phyloP scores from a whole-genome alignment of 2,797 vertebrate species.

The Manis pentadactyla region DNA sequence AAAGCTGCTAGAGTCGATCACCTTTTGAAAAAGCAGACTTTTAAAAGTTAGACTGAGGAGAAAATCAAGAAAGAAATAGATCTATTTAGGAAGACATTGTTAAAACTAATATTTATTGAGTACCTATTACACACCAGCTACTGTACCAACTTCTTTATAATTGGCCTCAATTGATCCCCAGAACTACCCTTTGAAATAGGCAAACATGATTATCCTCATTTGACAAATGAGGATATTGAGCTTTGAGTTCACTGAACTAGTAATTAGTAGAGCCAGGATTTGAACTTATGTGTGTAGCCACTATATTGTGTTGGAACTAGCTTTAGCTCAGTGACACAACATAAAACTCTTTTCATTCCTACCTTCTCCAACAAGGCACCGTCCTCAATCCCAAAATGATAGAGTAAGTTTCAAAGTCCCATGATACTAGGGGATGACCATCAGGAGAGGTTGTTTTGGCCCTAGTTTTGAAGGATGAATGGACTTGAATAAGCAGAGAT shows the following conservation, averaged over 20 bases:
- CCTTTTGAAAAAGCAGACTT: background rate
- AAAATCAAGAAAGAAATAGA: slow-evolving; percentile 26
- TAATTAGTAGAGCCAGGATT: background rate
- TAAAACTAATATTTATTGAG: slow-evolving; percentile 7
- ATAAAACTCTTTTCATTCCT: background rate
- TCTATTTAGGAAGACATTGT: slow-evolving; percentile 19
- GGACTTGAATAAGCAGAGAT: background rate
- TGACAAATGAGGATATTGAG: slow-evolving; percentile 6
- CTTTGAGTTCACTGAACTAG: background rate
- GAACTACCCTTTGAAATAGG: slow-evolving; percentile 3
- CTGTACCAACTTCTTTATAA: background rate
- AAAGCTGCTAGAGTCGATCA: background rate
- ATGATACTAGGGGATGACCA: background rate
- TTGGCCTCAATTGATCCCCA: background rate
- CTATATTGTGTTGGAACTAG: background rate
- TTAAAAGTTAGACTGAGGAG: slow-evolving; percentile 42
- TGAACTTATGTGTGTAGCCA: background rate
- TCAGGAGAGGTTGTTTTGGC: background rate
- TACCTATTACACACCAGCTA: background rate
- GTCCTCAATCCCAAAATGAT: background rate
- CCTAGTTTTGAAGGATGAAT: background rate
- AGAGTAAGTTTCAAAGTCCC: slow-evolving; percentile 16
- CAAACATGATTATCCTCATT: background rate
- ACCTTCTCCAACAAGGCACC: background rate
- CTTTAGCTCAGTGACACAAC: background rate